phyloP scores from a whole-genome alignment of 2,888 invertebrate genomes.

The Agrotis segetum region DNA sequence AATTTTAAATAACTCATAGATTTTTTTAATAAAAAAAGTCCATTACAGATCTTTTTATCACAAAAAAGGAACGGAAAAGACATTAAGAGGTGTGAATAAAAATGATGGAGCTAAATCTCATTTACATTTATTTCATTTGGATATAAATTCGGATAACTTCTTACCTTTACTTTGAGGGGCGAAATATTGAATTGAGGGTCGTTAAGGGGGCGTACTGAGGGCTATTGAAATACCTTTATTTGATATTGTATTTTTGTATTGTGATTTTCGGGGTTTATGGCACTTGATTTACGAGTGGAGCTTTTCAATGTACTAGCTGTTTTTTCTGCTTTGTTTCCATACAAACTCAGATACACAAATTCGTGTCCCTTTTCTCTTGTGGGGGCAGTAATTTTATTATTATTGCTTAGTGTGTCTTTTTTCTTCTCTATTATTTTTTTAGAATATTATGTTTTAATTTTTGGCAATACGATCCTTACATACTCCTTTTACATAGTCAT shows the following conservation, averaged over 20 bases:
- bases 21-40: conserved; percentile 13
- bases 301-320: background rate
- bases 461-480: no score
- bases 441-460: no score
- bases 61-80: conserved; percentile 40
- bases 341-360: no score
- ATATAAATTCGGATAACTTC: conserved; percentile 54
- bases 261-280: background rate
- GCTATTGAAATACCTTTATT: conserved; percentile 9
- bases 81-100: conserved; percentile 58
- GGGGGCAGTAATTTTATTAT: no score
- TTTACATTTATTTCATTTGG: conserved; percentile 61
- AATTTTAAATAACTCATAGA: conserved; percentile 19
- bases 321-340: background rate
- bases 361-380: background rate
- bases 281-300: background rate
- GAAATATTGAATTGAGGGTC: conserved; percentile 43
- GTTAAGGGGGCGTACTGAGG: conserved; percentile 25
- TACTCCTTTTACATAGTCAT: no score
- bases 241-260: conserved; percentile 18
- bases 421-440: no score
- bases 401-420: no score
- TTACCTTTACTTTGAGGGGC: conserved; percentile 23
- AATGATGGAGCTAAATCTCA: conserved; percentile 56
- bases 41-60: conserved; percentile 38